Evolutionary conservation across 1,140 invertebrate species (phyloP), one percentile per base, ranked within the genome.

Genomic region (Galleria mellonella): DNA sequence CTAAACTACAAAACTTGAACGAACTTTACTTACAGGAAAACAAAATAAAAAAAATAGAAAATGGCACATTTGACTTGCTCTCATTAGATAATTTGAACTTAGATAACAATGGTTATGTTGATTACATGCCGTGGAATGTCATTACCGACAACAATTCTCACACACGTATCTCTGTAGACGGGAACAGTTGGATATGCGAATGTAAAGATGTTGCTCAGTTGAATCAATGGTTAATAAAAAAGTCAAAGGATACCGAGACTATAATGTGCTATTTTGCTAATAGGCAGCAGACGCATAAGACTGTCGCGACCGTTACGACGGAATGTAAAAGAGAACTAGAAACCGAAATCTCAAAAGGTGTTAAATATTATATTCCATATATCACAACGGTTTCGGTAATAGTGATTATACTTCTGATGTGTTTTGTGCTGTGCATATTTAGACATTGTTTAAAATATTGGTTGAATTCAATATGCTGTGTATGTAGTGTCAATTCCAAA

Each of bases 381-480:
- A 89, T 95, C n/a, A 92, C 93, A 9, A 91, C 92, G 0, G 91
- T 93, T 0, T 79, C 94, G 37, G 90, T 94, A 41, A 84, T 95
- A 44, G 89, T 96, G 29, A 87, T 93, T 47, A 86, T 93, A 27
- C 86, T 95, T n/a, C 87, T 95, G 9, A 89, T 92, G 28, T 88
- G 94, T 32, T 91, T 95, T 17, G 83, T 96, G 9, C 90, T 92
- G 32, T 94, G 96, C 52, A 90, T 96, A 66, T 95, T 96, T 68
- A 88, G 94, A 39, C 93, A 96, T 73, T 91, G 94, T 41, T 91
- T 97, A 41, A 90, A 94, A 51, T 91, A 96, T 43, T 97, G 95
- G 94, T 88, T 96, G 47, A 96, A 96, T 72, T 94, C 95, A 28
- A 92, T 92, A 55, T 97, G 96, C 79, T 94, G 95, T 1, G 89